Percentiles rank a stretch among this genome's conserved stretches.
phyloP scores from a whole-genome alignment of 2,113 vertebrate species.

The Leucosticte australis region DNA sequence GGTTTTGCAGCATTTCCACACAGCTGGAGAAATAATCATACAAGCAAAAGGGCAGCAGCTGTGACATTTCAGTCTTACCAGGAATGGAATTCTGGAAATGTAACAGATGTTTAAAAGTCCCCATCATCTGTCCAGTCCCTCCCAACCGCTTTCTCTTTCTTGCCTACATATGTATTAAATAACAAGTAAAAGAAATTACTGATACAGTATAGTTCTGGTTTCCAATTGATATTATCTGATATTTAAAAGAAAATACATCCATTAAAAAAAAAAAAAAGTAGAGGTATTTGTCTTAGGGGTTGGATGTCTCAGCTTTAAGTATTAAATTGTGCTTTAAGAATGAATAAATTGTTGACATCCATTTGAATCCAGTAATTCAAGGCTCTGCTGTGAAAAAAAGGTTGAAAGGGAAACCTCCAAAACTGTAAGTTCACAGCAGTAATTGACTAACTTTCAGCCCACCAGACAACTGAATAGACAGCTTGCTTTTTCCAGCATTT shows the following conservation, averaged over 20 bases:
- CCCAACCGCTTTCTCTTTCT: background rate
- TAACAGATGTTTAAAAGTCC: conserved; percentile 7
- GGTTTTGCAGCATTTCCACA: conserved; percentile 27
- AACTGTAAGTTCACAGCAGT: background rate
- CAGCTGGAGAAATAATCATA: conserved; percentile 33
- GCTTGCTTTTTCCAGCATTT: background rate
- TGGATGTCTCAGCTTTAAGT: background rate
- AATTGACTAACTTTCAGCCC: background rate
- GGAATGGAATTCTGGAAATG: conserved; percentile 46
- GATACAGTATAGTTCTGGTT: background rate
- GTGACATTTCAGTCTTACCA: conserved; percentile 23
- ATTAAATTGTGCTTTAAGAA: background rate
- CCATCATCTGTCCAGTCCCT: background rate
- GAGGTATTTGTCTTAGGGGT: background rate
- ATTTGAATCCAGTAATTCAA: background rate
- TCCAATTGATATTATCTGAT: background rate
- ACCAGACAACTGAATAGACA: background rate
- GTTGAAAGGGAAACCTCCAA: background rate
- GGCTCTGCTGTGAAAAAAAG: background rate
- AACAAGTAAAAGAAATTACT: background rate
- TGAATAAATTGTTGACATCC: background rate
- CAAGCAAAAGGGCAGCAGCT: conserved; percentile 35
- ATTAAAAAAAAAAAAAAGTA: background rate
- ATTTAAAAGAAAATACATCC: background rate
- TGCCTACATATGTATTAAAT: background rate